Evolutionary conservation across 2,888 invertebrate species (phyloP).

Genomic region (Phortica magna): DNA sequence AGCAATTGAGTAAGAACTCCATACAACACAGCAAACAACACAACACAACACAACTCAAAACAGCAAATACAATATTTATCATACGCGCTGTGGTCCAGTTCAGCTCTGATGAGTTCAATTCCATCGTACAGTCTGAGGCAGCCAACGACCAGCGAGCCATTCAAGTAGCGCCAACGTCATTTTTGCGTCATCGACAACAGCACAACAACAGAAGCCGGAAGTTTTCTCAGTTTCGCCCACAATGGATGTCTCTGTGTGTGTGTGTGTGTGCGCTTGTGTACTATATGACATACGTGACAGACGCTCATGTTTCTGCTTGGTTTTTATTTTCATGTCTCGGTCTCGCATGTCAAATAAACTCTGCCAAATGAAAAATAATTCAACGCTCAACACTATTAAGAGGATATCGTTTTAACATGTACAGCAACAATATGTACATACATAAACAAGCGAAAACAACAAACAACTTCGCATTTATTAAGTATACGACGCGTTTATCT

Average conservation of each 20-base stretch:
- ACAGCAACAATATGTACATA: not conserved
- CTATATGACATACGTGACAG: slow-evolving; percentile 33
- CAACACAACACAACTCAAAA: not conserved
- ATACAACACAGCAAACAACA: too few species aligned
- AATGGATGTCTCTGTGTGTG: slow-evolving; percentile 24
- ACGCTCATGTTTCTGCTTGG: slow-evolving; percentile 36
- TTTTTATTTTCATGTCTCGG: slow-evolving; percentile 27
- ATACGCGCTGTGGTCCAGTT: slow-evolving; percentile 38
- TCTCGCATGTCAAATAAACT: slow-evolving; percentile 58
- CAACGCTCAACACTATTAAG: slow-evolving; percentile 38
- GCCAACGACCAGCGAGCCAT: not conserved
- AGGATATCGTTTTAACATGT: slow-evolving; percentile 11
- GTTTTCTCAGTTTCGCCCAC: slow-evolving; percentile 32
- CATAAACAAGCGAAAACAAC: not conserved
- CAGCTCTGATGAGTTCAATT: not conserved
- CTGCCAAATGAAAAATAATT: slow-evolving; percentile 57
- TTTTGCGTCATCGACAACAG: slow-evolving; percentile 46
- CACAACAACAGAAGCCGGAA: slow-evolving; percentile 28
- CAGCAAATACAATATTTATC: slow-evolving; percentile 41
- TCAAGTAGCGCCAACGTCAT: slow-evolving; percentile 49
- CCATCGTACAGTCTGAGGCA: not conserved
- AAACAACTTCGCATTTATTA: too few species aligned
- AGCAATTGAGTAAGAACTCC: not conserved
- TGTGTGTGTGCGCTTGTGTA: not conserved
- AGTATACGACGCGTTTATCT: too few species aligned